These are phyloP conservation scores for Bathynomus jamesi DNA, from an alignment of 1,140 invertebrate species.

Conservation along the genomic window DNA sequence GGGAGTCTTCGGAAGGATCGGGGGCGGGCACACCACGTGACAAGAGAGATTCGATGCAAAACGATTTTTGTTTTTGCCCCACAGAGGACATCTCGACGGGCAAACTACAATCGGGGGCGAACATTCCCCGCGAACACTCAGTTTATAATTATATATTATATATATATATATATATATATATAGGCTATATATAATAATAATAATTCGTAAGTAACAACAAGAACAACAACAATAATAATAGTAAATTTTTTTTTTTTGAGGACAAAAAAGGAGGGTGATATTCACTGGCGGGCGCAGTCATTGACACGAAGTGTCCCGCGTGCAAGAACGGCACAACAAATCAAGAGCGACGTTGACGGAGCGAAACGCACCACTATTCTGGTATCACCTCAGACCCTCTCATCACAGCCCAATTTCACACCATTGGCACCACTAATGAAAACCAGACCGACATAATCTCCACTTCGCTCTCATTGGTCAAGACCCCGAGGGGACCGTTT, in stretches of 20 bases:
- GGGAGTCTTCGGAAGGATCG: slow-evolving; percentile 1
- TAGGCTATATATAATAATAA: too few relatives aligned
- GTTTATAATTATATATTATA: too few relatives aligned
- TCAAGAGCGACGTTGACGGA: slow-evolving; percentile 3
- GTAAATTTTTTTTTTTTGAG: too few relatives aligned
- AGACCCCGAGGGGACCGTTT: background rate
- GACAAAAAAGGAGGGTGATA: too few relatives aligned
- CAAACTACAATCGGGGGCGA: too few relatives aligned
- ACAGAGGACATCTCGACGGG: background rate
- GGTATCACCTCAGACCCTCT: slow-evolving; percentile 25
- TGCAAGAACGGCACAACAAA: background rate
- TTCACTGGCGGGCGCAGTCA: too few relatives aligned
- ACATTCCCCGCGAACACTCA: too few relatives aligned
- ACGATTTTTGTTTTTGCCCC: slow-evolving; percentile 30
- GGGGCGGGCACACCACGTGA: slow-evolving; percentile 21
- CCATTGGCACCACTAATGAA: slow-evolving; percentile 38
- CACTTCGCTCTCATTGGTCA: background rate
- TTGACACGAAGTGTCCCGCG: background rate
- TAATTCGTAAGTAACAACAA: too few relatives aligned
- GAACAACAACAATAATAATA: too few relatives aligned
- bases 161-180: too few relatives aligned
- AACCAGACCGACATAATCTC: slow-evolving; percentile 20
- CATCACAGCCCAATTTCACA: slow-evolving; percentile 38
- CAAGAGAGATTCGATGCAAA: slow-evolving; percentile 36
- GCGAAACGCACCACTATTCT: slow-evolving; percentile 3